Percentiles rank a stretch among this genome's conserved stretches.
Conservation (phyloP, 2,888 invertebrate genomes). For the Mystacides longicornis region DNA sequence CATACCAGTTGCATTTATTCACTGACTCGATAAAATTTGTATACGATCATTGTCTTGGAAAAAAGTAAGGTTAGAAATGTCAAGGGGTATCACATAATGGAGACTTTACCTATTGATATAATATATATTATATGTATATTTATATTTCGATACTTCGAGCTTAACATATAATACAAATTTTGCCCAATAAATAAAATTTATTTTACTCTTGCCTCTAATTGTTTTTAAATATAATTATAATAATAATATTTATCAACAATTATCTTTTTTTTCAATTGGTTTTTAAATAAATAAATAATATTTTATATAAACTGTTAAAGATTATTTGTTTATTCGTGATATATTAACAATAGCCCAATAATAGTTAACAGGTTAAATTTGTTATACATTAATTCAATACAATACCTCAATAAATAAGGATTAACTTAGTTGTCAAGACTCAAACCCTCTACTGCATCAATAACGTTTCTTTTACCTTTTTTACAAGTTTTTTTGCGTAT, state of each 20-base stretch:
- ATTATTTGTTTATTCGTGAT: background rate
- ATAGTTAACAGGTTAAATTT: no score
- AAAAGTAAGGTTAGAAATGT: no score
- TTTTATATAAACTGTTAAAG: background rate
- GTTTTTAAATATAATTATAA: background rate
- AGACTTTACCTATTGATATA: background rate
- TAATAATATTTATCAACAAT: background rate
- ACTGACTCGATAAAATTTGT: no score
- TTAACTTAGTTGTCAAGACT: no score
- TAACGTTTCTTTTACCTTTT: no score
- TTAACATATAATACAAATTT: background rate
- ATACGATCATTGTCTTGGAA: no score
- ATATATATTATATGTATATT: background rate
- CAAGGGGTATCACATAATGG: background rate
- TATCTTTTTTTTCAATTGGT: background rate
- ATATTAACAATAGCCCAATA: background rate
- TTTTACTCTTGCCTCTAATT: background rate
- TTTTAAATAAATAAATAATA: background rate
- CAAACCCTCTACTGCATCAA: no score
- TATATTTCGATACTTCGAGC: constrained; percentile 1
- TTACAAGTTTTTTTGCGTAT: no score
- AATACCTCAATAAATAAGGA: no score
- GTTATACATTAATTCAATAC: no score
- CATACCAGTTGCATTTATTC: no score
- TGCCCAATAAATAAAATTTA: background rate